A percentile compares a stretch with the other conserved stretches of the same genome.
phyloP scores from a whole-genome alignment of 2,888 invertebrate species.

The Cataglyphis cursor region DNA sequence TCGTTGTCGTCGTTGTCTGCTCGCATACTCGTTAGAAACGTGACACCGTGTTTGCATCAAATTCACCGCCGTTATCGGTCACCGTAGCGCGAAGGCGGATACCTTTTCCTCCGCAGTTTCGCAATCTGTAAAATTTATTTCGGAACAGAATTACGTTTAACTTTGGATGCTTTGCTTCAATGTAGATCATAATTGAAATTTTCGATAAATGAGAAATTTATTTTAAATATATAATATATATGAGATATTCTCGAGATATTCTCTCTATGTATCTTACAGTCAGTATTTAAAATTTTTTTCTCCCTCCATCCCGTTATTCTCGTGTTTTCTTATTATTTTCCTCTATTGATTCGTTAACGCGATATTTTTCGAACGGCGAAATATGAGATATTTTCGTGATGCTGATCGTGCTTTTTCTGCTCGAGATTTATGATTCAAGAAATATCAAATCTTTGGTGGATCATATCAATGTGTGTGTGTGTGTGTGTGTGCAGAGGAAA shows the following conservation, averaged over 20 bases:
- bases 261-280: background rate
- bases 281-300: background rate
- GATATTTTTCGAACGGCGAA: background rate
- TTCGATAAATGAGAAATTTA: background rate
- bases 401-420: background rate
- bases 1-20: constrained; percentile 6
- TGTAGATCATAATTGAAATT: constrained; percentile 17
- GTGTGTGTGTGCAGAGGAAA: background rate
- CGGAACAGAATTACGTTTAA: constrained; percentile 6
- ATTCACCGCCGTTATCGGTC: constrained; percentile 46
- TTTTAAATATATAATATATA: background rate
- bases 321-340: background rate
- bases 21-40: constrained; percentile 47
- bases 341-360: background rate
- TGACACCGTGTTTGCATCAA: constrained; percentile 47
- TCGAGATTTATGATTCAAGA: background rate
- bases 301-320: background rate
- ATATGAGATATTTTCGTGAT: background rate
- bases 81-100: constrained; percentile 26
- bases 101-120: background rate
- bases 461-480: background rate
- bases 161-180: constrained; percentile 20
- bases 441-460: background rate
- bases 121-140: constrained; percentile 17
- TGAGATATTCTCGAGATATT: no score